Conservation (phyloP, 2,113 vertebrate species). For the Esox niger region DNA sequence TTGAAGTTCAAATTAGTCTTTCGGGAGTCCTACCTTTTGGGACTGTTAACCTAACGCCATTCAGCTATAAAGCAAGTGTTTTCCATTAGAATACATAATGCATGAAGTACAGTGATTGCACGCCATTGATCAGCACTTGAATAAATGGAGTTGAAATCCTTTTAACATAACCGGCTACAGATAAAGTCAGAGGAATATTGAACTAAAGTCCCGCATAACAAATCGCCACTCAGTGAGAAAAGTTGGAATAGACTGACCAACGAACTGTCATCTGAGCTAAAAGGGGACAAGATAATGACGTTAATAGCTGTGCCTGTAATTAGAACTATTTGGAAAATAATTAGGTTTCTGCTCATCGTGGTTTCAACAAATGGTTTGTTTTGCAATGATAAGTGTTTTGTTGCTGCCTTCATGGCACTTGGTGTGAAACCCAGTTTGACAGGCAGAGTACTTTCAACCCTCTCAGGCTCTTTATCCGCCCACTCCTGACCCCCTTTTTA, state of each 20-base stretch:
- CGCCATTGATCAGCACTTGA: slow-evolving; percentile 94
- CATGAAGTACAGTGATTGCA: slow-evolving; percentile 86
- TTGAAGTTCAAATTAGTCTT: slow-evolving; percentile 83
- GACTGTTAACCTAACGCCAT: slow-evolving; percentile 89
- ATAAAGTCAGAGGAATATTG: slow-evolving; percentile 73
- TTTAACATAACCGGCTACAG: slow-evolving; percentile 83
- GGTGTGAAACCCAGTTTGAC: background rate
- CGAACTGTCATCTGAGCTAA: slow-evolving; percentile 22
- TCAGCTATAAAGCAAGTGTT: slow-evolving; percentile 81
- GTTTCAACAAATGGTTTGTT: slow-evolving; percentile 12
- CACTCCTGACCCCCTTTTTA: background rate
- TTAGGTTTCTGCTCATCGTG: slow-evolving; percentile 5
- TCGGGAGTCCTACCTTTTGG: slow-evolving; percentile 79
- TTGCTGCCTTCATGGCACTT: background rate
- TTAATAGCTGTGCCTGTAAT: slow-evolving; percentile 24
- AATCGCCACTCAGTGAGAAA: slow-evolving; percentile 51
- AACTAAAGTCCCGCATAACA: slow-evolving; percentile 48
- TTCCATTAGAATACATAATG: slow-evolving; percentile 91
- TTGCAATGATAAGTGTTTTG: slow-evolving; percentile 2
- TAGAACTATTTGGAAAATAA: slow-evolving; percentile 28
- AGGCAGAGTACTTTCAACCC: background rate
- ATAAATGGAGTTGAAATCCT: slow-evolving; percentile 90
- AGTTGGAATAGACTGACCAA: slow-evolving; percentile 40
- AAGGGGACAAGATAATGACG: background rate
- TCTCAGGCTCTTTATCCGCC: background rate